These are phyloP conservation scores for Trematomus bernacchii DNA, from an alignment of 2,797 vertebrate genomes.

Conservation along the genomic window DNA sequence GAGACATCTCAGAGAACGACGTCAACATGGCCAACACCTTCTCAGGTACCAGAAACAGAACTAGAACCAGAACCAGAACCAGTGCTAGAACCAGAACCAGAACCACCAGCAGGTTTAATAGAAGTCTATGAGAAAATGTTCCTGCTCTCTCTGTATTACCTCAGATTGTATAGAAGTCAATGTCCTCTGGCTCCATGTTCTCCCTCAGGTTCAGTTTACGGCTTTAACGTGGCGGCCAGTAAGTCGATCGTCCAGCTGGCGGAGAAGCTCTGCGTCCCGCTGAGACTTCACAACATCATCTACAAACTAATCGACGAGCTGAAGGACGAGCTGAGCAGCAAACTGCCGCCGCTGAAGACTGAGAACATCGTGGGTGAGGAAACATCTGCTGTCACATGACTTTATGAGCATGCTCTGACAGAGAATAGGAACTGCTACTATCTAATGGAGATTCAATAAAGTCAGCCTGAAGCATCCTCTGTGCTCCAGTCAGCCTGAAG, in stretches of 20 bases:
- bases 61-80: background rate
- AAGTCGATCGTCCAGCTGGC: constrained; percentile 87
- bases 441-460: no score
- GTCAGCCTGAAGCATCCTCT: no score
- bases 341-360: constrained; percentile 75
- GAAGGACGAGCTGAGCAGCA: constrained; percentile 88
- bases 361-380: constrained; percentile 85
- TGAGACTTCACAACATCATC: constrained; percentile 91
- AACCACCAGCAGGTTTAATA: no score
- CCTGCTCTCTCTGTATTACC: background rate
- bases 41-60: constrained; percentile 79
- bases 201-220: constrained; percentile 91
- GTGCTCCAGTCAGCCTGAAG: no score
- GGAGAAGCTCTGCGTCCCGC: constrained; percentile 83
- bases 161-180: no score
- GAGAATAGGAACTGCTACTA: no score
- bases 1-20: constrained; percentile 93
- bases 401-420: no score
- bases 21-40: constrained; percentile 91
- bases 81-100: no score
- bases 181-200: no score
- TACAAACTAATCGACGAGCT: constrained; percentile 93
- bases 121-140: no score
- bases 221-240: constrained; percentile 90
- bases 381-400: no score